Percentiles rank a stretch among this genome's conserved stretches.
phyloP scores from a whole-genome alignment of 2,797 vertebrate genomes.

The Eospalax fontanierii region DNA sequence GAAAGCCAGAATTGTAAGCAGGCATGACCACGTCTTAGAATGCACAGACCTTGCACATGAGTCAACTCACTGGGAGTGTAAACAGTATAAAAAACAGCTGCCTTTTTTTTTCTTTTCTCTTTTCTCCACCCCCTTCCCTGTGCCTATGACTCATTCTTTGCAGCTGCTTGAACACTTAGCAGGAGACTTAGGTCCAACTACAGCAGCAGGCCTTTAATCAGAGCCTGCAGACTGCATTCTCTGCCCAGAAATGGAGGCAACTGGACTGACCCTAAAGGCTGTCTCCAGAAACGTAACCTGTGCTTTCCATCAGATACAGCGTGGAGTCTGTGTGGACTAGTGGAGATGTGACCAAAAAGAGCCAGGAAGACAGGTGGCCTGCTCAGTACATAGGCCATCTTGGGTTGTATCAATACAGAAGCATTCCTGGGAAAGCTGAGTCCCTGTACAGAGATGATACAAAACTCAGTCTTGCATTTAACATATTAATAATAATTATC shows the following conservation, averaged over 20 bases:
- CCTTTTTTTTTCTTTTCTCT: neutral
- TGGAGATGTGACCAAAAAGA: neutral
- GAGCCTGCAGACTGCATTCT: neutral
- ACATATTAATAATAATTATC: neutral
- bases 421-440: neutral
- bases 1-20: neutral
- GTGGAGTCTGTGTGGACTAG: neutral
- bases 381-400: neutral
- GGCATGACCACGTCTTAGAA: neutral
- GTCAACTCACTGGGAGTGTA: neutral
- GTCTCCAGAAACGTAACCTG: neutral
- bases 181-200: neutral
- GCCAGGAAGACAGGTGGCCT: neutral
- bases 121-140: neutral
- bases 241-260: neutral
- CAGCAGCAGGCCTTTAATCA: neutral
- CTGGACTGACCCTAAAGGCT: neutral
- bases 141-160: neutral
- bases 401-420: neutral
- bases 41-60: neutral
- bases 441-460: neutral
- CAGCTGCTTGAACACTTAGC: conserved; percentile 56
- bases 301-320: neutral
- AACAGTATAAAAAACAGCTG: neutral
- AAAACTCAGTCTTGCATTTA: neutral